phyloP scores from a whole-genome alignment of 2,113 vertebrate genomes.

The Poeciliopsis retropinna region DNA sequence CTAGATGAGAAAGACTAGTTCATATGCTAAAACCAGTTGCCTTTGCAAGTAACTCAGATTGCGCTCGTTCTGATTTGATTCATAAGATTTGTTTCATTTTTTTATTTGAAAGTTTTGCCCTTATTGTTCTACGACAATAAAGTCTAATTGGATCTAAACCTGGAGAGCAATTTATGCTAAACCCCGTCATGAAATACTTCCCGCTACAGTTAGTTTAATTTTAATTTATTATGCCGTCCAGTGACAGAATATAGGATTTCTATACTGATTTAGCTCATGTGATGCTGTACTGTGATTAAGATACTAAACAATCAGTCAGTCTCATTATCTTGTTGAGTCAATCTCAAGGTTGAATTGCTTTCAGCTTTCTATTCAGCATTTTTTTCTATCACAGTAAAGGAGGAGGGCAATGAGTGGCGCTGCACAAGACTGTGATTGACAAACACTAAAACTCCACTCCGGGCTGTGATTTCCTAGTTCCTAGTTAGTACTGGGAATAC shows the following conservation, averaged over 20 bases:
- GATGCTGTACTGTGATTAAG: too few species aligned
- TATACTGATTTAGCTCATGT: not conserved
- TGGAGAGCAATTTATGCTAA: not conserved
- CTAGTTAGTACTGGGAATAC: too few species aligned
- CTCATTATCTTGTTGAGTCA: not conserved
- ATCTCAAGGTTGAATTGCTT: not conserved
- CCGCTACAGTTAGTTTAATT: conserved; percentile 24
- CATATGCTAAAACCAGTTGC: not conserved
- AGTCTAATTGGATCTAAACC: conserved; percentile 19
- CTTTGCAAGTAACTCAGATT: conserved; percentile 10
- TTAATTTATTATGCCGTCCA: not conserved
- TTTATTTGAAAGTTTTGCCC: conserved; percentile 21
- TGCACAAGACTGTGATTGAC: too few species aligned
- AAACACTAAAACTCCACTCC: too few species aligned
- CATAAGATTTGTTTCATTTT: conserved; percentile 28
- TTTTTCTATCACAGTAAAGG: not conserved
- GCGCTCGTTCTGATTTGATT: not conserved
- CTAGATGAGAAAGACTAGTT: not conserved
- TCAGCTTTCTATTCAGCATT: not conserved
- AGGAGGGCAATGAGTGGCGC: too few species aligned
- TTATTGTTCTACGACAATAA: conserved; percentile 27
- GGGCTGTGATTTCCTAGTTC: too few species aligned
- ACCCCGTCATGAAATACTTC: conserved; percentile 2
- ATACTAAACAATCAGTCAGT: not conserved
- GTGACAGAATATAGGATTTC: not conserved